phyloP scores from a whole-genome alignment of 2,888 invertebrate species.

The Drepanosiphum platanoidis region DNA sequence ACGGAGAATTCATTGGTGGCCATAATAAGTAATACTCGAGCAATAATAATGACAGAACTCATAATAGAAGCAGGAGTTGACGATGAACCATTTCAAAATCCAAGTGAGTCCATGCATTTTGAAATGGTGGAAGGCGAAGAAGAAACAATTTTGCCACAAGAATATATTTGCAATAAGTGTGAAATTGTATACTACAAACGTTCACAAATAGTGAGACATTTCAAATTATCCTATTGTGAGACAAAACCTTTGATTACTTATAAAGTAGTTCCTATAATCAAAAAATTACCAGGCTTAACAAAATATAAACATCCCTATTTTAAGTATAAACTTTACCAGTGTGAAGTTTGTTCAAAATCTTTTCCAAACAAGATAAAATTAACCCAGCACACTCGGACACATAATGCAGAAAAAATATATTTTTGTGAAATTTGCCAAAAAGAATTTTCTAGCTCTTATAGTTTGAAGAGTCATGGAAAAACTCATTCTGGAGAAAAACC shows the following conservation, averaged over 20 bases:
- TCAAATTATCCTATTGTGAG: constrained; percentile 11
- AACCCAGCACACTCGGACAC: constrained; percentile 25
- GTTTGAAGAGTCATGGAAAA: constrained; percentile 72
- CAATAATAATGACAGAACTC: constrained; percentile 10
- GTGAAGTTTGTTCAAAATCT: constrained; percentile 37
- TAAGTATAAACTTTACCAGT: constrained; percentile 17
- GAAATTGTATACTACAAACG: constrained; percentile 24
- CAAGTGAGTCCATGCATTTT: constrained; percentile 20
- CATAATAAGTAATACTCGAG: background rate
- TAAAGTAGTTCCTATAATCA: constrained; percentile 38
- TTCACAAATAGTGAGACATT: constrained; percentile 33
- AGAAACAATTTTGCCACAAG: constrained; percentile 10
- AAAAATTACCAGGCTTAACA: constrained; percentile 19
- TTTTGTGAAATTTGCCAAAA: constrained; percentile 68
- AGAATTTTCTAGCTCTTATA: constrained; percentile 67
- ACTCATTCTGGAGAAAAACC: constrained; percentile 66
- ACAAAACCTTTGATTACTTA: background rate
- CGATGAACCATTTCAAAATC: constrained; percentile 13
- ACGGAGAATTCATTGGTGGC: constrained; percentile 34
- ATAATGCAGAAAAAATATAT: constrained; percentile 64
- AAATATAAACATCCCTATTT: constrained; percentile 27
- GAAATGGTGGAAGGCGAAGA: constrained; percentile 22
- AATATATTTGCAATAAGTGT: constrained; percentile 47
- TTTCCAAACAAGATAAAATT: constrained; percentile 34
- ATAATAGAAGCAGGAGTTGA: background rate